Conservation (phyloP, 2,797 vertebrate genomes). For the Poeciliopsis turneri region DNA sequence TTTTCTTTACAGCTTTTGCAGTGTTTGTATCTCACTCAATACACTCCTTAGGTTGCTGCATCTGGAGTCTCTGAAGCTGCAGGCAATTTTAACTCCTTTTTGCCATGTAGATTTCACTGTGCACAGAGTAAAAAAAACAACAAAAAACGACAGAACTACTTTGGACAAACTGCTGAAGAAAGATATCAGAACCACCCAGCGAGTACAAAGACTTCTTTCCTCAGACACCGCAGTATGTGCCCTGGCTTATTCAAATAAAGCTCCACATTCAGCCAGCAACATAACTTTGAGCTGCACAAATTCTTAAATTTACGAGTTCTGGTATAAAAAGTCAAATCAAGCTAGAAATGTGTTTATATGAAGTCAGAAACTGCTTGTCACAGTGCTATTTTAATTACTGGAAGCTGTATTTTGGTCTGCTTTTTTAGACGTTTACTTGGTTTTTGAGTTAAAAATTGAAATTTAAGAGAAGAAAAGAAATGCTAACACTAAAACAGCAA, state of each 20-base stretch:
- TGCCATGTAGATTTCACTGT: background rate
- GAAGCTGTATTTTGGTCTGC: background rate
- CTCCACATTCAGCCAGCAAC: background rate
- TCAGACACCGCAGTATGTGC: background rate
- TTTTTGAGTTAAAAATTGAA: background rate
- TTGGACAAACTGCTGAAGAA: constrained; percentile 4
- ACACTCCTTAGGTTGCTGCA: background rate
- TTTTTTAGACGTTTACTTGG: background rate
- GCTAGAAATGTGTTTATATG: background rate
- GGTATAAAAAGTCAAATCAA: background rate
- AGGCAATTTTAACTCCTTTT: background rate
- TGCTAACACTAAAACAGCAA: background rate
- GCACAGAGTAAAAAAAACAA: background rate
- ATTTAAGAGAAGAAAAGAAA: background rate
- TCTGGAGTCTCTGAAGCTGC: constrained; percentile 2
- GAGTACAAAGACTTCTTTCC: background rate
- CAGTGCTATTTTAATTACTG: background rate
- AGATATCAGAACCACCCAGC: background rate
- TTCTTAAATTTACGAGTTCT: background rate
- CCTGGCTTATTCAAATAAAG: background rate
- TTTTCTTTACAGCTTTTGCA: background rate
- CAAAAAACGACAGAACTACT: background rate
- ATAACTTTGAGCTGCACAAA: background rate
- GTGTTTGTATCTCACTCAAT: background rate
- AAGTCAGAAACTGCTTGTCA: background rate